Base-by-base conservation (phyloP, 2,797 vertebrate genomes). In the Alcedo atthis region DNA sequence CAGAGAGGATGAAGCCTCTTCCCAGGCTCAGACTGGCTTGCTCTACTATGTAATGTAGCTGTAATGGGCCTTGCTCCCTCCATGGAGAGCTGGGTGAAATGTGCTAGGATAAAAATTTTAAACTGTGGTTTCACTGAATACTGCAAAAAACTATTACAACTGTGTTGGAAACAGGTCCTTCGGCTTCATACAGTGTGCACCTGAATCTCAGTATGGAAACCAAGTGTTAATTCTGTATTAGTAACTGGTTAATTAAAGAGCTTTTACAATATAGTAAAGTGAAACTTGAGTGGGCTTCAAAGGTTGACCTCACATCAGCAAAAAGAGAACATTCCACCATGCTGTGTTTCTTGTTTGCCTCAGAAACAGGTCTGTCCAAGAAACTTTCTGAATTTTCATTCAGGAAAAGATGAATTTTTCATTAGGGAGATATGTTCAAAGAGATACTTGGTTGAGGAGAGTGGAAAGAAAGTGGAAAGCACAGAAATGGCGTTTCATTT, bases 401-500 rank as follows among this genome's bases (percentile, higher is more conserved):
- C 40, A 93, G 74, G 30, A 94, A 78, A 81, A 76, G 73, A 77
- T 70, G 64, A 7, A 8, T n/a, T 92, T 80, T 87, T 75, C 37
- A 12, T 83, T 75, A 61, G 22, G 35, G 40, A 45, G 30, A 32
- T 55, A 73, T 25, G 12, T 11, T 8, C 40, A 70, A 67, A 78
- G 58, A 35, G 55, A 43, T 73, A 51, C 40, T 59, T 57, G 45
- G 28, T 68, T 90, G 67, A 49, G 6, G 66, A 71, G 35, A 79
- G 42, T 48, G 43, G 90, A 96, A 91, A 80, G 87, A 91, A 94
- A 86, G 45, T 24, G n/a, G 28, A 25, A 74, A 73, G 84, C 84
- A 75, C 89, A 85, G 46, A 92, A 91, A 87, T 66, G 81, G 54
- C 57, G 76, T 85, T 93, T 95, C 51, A 87, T 95, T 96, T 96